These are phyloP conservation scores for Cyphomyrmex costatus DNA, from an alignment of 1,140 invertebrate species.

Conservation along the genomic window DNA sequence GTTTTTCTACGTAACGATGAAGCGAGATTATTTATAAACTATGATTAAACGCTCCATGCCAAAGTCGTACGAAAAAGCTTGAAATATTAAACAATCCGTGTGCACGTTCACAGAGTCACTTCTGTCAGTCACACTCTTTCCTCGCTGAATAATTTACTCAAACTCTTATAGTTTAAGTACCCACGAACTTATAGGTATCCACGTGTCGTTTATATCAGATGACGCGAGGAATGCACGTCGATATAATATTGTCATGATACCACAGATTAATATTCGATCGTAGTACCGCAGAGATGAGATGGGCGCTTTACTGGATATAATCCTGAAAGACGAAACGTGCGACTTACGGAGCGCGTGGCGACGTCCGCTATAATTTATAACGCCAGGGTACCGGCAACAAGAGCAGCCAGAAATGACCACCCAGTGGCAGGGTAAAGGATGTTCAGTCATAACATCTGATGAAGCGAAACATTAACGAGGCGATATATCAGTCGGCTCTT, in stretches of 20 bases:
- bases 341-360: conserved; percentile 62
- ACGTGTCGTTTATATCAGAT: neutral
- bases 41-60: neutral
- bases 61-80: neutral
- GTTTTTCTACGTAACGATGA: conserved; percentile 42
- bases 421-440: conserved; percentile 85
- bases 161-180: neutral
- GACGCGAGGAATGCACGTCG: neutral
- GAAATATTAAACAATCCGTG: conserved; percentile 17
- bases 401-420: conserved; percentile 84
- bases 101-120: neutral
- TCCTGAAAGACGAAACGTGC: conserved; percentile 68
- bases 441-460: conserved; percentile 85
- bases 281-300: neutral
- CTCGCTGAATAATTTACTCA: conserved; percentile 14
- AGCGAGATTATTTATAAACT: conserved; percentile 44
- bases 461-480: conserved; percentile 86
- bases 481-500: conserved; percentile 83
- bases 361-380: conserved; percentile 82
- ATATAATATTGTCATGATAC: conserved; percentile 50
- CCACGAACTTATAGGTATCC: neutral
- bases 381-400: conserved; percentile 82
- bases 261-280: conserved; percentile 65
- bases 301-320: conserved; percentile 54
- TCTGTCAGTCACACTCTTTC: neutral